Evolutionary conservation across 2,113 vertebrate species (phyloP), one percentile per base, ranked within the genome.

Genomic region (Rynchops niger): DNA sequence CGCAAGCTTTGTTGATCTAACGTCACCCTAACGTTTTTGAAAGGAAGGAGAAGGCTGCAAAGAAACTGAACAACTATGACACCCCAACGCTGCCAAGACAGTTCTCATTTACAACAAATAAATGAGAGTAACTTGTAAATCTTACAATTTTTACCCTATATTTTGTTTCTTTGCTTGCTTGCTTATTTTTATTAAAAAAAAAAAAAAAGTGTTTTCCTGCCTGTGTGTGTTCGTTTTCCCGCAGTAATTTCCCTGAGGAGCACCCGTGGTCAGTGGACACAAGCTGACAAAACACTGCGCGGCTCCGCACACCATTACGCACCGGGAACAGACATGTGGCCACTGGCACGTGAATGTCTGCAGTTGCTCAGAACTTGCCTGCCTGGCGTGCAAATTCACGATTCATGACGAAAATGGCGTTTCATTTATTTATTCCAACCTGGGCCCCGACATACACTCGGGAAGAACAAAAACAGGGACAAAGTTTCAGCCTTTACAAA

Each of bases 381-480:
- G 21, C 27, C 36, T 85, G 49, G 8, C 59, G 82, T 43, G 43
- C 49, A 87, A 85, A 86, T 18, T 63, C 27, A 18, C 2, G 10
- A 72, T n/a, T 79, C 19, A 49, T 22, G 7, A 61, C 52, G 14
- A 50, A 61, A 89, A 67, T 1, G 7, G 15, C 45, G n/a, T 38
- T 61, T 52, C 5, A 0, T 23, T 85, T 55, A 10, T 70, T 42
- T 79, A 47, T 65, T 27, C 59, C 47, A n/a, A 55, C 34, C 11
- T 2, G 0, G 16, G n/a, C 61, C 19, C 73, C 5, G 14, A 73
- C 25, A 42, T 16, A 36, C 6, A 61, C 5, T 10, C 1, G 20
- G 29, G 42, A 92, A 56, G n/a, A 43, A 59, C 22, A 80, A 85
- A 73, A 90, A 29, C 20, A 2, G 1, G 11, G 36, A 55, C 12